Evolutionary conservation across 23 tunicate genomes (phyloP).

Genomic region (Oikopleura albicans): DNA sequence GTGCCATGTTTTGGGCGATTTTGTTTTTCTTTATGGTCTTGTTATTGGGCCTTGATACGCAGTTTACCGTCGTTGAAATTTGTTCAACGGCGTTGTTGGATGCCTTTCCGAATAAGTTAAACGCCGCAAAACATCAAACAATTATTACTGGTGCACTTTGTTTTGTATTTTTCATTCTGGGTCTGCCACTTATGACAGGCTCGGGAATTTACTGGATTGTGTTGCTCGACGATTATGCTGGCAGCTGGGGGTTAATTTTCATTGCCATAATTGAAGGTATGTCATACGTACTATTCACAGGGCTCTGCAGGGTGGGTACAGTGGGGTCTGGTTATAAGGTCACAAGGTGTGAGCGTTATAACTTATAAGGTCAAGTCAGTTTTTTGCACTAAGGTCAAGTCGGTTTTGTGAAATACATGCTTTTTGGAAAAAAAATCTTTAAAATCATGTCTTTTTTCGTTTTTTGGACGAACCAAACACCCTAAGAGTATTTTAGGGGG

Average conservation of each 20-base stretch:
- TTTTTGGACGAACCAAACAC: too few species aligned
- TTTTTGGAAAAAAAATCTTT: too few species aligned
- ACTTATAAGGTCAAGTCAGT: too few species aligned
- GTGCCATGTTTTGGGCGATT: not conserved
- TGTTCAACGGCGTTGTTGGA: not conserved
- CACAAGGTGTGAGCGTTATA: too few species aligned
- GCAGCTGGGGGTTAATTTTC: conserved; percentile 6
- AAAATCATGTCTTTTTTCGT: too few species aligned
- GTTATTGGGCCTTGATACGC: not conserved
- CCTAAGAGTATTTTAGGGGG: too few species aligned
- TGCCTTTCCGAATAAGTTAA: not conserved
- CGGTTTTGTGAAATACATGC: too few species aligned
- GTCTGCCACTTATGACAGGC: conserved; percentile 1
- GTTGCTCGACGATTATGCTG: conserved; percentile 38
- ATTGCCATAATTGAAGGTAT: not conserved
- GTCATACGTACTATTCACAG: too few species aligned
- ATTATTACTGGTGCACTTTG: not conserved
- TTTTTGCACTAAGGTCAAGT: too few species aligned
- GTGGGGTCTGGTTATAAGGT: too few species aligned
- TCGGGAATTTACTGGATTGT: conserved; percentile 52
- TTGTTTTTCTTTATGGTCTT: not conserved
- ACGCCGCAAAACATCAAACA: not conserved
- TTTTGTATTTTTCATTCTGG: not conserved
- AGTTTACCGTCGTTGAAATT: conserved; percentile 12
- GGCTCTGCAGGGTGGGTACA: too few species aligned